phyloP scores from a whole-genome alignment of 2,888 invertebrate species.

The Hydraecia micacea region DNA sequence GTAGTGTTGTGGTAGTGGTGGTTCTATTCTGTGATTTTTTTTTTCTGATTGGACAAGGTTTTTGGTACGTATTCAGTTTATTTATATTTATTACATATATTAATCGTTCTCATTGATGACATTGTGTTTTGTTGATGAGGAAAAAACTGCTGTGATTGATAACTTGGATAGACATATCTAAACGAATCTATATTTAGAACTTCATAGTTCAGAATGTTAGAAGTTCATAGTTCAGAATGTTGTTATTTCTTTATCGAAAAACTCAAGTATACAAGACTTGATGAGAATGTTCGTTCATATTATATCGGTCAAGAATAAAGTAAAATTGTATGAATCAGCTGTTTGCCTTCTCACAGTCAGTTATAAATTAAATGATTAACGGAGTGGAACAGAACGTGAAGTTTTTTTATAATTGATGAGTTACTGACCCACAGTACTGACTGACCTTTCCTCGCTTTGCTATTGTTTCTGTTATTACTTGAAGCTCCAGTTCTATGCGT shows the following conservation, averaged over 20 bases:
- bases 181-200: slow-evolving; percentile 23
- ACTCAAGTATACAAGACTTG: background rate
- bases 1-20: slow-evolving; percentile 58
- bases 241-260: slow-evolving; percentile 4
- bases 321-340: slow-evolving; percentile 42
- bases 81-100: background rate
- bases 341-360: slow-evolving; percentile 32
- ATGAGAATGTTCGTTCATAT: slow-evolving; percentile 3
- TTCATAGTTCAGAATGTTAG: slow-evolving; percentile 28
- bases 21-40: slow-evolving; percentile 30
- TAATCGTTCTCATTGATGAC: slow-evolving; percentile 5
- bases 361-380: slow-evolving; percentile 31
- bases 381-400: slow-evolving; percentile 22
- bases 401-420: slow-evolving; percentile 35
- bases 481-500: slow-evolving; percentile 5
- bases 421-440: slow-evolving; percentile 55
- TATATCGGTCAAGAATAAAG: slow-evolving; percentile 39
- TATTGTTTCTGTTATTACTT: slow-evolving; percentile 31
- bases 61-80: slow-evolving; percentile 37
- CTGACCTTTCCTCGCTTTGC: slow-evolving; percentile 5
- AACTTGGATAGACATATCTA: slow-evolving; percentile 39
- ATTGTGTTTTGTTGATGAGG: slow-evolving; percentile 47
- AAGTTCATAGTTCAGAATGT: slow-evolving; percentile 23
- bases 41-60: slow-evolving; percentile 33
- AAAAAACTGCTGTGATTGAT: slow-evolving; percentile 42